Base-by-base conservation (phyloP, 2,888 invertebrate species). In the Apoderus coryli region DNA sequence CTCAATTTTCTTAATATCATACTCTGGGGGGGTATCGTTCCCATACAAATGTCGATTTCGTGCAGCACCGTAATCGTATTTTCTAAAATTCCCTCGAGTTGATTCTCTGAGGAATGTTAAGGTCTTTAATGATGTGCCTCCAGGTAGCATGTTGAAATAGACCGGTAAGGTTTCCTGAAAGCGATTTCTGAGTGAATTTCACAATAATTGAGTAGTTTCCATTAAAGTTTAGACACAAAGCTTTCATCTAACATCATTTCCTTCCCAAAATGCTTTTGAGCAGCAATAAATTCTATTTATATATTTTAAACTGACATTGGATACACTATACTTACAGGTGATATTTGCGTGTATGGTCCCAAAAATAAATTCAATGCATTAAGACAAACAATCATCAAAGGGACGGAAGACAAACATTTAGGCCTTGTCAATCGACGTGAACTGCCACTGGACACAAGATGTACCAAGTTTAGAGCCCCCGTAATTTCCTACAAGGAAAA, bases 1-100 rank as follows among this genome's bases (percentile, higher is more conserved):
- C 41, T 55, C 61, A 2, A 74, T 65, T 34, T 65, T 68, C 4
- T 61, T 57, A 13, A 76, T 47, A 39, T 71, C 63, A 45, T 76
- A 76, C 16, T 53, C 50, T 0, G 67, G 65, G 0, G 74, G 71
- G 23, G 57, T 60, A 2, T 62, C 56, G 3, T 55, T 53, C 1
- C 69, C 70, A 41, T 64, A 69, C 2, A 57, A 37, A 24, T 50
- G 49, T 29, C 56, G 49, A 36, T 76, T 58, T 5, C 63, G 61
- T 4, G 63, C 57, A 19, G 37, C 32, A 41, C 67, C 67, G 38
- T 64, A 64, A 47, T 67, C 63, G 42, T 67, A 76, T 27, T 68
- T 64, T 9, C 65, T 63, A 48, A 76, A 74, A 2, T 43, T 42
- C 29, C 50, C 50, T 30, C 40, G 40, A 0, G 50, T 44, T 4